A percentile compares a stretch with the other conserved stretches of the same genome.
phyloP scores from a whole-genome alignment of 2,113 vertebrate species.

The Danio rerio region DNA sequence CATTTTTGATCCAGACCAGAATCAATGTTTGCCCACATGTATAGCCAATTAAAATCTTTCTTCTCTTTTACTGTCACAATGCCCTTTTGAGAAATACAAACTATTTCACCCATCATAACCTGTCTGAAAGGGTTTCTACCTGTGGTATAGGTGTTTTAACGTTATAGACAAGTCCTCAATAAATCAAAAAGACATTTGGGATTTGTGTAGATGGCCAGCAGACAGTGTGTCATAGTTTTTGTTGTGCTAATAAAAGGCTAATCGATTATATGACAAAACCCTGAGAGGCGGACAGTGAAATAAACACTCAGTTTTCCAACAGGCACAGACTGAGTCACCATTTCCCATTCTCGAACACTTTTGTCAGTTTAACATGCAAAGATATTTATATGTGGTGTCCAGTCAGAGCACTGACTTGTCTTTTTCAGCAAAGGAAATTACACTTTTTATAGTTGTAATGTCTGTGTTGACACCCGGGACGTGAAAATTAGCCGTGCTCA shows the following conservation, averaged over 20 bases:
- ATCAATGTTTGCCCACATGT: too few relatives aligned
- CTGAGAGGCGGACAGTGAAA: conserved; percentile 37
- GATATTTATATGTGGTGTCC: conserved; percentile 4
- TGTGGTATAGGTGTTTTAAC: neutral
- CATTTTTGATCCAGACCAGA: too few relatives aligned
- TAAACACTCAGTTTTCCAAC: conserved; percentile 19
- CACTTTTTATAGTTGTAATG: neutral
- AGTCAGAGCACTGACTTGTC: neutral
- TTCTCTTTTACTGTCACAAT: too few relatives aligned
- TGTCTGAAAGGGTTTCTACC: neutral
- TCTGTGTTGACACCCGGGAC: neutral
- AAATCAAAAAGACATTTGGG: conserved; percentile 47
- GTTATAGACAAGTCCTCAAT: conserved; percentile 20
- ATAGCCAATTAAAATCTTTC: too few relatives aligned
- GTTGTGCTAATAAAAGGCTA: conserved; percentile 44
- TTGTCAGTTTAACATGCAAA: conserved; percentile 1
- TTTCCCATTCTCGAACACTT: conserved; percentile 6
- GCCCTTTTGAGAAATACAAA: too few relatives aligned
- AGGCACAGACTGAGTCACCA: conserved; percentile 35
- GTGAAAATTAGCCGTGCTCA: neutral
- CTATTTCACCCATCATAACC: neutral
- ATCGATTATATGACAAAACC: conserved; percentile 34
- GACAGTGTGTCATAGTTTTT: conserved; percentile 33
- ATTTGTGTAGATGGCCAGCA: conserved; percentile 28
- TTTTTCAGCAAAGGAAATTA: neutral